A percentile compares a stretch with the other conserved stretches of the same genome.
phyloP scores from a whole-genome alignment of 2,113 vertebrate genomes.

The Mustela nigripes region DNA sequence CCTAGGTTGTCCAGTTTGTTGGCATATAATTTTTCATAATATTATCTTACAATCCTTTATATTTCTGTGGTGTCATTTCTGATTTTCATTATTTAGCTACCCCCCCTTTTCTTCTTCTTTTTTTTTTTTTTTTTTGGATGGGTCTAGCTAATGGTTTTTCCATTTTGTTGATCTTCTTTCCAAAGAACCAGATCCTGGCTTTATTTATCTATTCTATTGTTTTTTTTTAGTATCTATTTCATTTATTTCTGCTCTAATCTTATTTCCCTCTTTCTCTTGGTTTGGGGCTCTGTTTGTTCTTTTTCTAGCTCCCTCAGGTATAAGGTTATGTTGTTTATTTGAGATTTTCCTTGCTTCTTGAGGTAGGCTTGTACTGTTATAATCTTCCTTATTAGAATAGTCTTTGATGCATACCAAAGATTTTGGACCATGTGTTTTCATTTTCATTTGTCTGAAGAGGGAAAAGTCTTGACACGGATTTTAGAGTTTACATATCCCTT shows the following conservation, averaged over 20 bases:
- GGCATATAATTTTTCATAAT: background rate
- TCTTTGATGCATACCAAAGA: background rate
- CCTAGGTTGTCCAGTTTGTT: background rate
- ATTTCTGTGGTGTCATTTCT: background rate
- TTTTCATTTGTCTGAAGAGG: background rate
- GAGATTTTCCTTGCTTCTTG: background rate
- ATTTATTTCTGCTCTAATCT: background rate
- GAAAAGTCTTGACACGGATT: background rate
- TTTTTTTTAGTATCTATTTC: background rate
- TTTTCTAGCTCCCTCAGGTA: background rate
- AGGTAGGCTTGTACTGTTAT: background rate
- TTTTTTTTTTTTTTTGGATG: background rate
- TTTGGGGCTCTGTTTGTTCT: background rate
- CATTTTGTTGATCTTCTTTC: background rate
- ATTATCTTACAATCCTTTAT: background rate
- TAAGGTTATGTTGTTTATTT: background rate
- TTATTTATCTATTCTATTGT: background rate
- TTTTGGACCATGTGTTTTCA: background rate
- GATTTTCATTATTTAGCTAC: background rate
- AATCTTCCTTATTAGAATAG: background rate
- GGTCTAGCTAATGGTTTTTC: background rate
- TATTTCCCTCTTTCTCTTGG: background rate
- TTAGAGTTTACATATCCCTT: background rate
- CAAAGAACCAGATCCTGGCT: background rate
- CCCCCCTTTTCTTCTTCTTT: background rate